Base-by-base conservation (phyloP, 2,113 vertebrate genomes). In the Blennius ocellaris region DNA sequence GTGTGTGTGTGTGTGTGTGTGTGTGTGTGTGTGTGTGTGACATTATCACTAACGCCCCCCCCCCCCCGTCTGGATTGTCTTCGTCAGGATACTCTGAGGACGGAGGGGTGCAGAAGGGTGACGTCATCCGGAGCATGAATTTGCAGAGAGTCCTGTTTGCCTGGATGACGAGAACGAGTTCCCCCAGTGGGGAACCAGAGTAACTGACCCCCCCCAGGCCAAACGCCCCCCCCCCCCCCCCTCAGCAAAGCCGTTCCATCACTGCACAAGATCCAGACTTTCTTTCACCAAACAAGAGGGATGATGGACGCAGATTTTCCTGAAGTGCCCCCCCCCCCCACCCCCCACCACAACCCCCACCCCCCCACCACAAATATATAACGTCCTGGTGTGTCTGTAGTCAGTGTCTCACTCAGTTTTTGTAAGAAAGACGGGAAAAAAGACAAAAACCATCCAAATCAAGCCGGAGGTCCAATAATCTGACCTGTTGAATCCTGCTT, bases 101-200 rank as follows among this genome's bases (percentile, higher is more conserved):
- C 0, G 96, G 95, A 0, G 97, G 96, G 60, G 94, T 94, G 0
- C 94, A 96, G 83, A 95, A 94, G 3, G 97, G 97, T 12, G 96
- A 98, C 66, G 92, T 98, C 2, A 95, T 98, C 90, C 97, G 0
- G 96, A 98, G 77, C 97, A 98, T 0, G 97, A 98, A 89, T 96
- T 98, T 54, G 96, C 96, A 0, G 94, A 96, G 10, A 92, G 96
- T 72, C 96, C 97, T 0, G 92, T 98, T 75, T 95, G 95, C 81
- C 95, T 98, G 14, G 97, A 98, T 0, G 97, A 98, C 0, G 96
- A 98, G 88, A 95, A 95, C 68, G 96, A 98, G 76, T 97, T 98
- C 97, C 97, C 80, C 96, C 97, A 80, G 95, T 98, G 90, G 94
- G 96, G 95, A 96, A 94, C 87, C 89, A 90, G 92, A 84, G 88